phyloP scores from a whole-genome alignment of 1,140 invertebrate species.

The Eupeodes corollae region DNA sequence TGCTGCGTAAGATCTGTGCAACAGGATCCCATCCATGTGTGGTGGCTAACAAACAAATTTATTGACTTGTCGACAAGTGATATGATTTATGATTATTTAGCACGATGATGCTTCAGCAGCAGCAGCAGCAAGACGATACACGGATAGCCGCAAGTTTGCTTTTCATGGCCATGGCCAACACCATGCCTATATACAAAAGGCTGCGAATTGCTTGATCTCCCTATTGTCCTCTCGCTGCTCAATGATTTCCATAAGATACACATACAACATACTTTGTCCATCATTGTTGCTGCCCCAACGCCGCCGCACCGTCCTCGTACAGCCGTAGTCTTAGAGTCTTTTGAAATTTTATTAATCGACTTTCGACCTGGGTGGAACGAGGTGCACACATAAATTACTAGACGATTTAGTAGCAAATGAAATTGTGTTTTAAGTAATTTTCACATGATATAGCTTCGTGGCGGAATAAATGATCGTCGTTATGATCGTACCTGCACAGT shows the following conservation, averaged over 20 bases:
- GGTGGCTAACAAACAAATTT: constrained; percentile 8
- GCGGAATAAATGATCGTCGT: too few species aligned
- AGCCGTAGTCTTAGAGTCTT: not conserved
- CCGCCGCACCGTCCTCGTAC: too few species aligned
- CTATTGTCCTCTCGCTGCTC: not conserved
- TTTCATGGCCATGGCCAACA: not conserved
- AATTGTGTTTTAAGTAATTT: constrained; percentile 2
- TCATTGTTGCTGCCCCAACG: too few species aligned
- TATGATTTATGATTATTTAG: constrained; percentile 12
- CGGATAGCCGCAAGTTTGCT: not conserved
- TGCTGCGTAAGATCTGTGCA: too few species aligned
- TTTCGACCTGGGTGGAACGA: not conserved
- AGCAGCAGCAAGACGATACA: not conserved
- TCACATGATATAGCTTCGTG: not conserved
- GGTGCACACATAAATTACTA: not conserved
- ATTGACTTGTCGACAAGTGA: constrained; percentile 14
- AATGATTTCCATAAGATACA: not conserved
- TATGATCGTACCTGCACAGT: too few species aligned
- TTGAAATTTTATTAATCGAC: not conserved
- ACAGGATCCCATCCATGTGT: too few species aligned
- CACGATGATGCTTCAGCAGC: constrained; percentile 5
- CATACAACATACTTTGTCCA: not conserved
- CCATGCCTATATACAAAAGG: too few species aligned
- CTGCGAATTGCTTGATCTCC: not conserved
- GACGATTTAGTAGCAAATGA: not conserved